phyloP scores from a whole-genome alignment of 2,888 invertebrate species.

The Eremobia ochroleuca region DNA sequence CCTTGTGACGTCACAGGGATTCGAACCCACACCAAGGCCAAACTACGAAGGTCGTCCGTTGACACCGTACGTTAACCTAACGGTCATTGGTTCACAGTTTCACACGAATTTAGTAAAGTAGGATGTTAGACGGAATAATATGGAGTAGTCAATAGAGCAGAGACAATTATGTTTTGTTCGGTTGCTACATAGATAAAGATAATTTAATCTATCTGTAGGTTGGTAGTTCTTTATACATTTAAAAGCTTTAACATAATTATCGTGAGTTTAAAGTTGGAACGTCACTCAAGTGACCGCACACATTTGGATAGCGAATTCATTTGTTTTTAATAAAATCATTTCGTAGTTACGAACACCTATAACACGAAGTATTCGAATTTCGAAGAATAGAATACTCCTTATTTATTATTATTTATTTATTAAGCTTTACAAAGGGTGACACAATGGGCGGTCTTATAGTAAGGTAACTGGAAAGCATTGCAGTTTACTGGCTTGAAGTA shows the following conservation, averaged over 20 bases:
- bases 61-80: constrained; percentile 61
- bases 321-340: background rate
- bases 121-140: constrained; percentile 10
- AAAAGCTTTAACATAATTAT: background rate
- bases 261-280: constrained; percentile 1
- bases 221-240: constrained; percentile 5
- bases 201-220: background rate
- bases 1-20: constrained; percentile 60
- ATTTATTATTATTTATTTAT: too few relatives aligned
- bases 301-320: background rate
- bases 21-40: constrained; percentile 67
- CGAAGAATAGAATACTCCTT: too few relatives aligned
- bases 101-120: constrained; percentile 36
- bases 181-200: constrained; percentile 1
- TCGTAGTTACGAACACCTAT: background rate
- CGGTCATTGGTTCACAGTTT: constrained; percentile 54
- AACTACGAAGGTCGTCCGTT: constrained; percentile 63
- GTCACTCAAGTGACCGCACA: background rate
- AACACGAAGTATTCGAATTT: constrained; percentile 18
- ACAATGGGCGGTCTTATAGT: too few relatives aligned
- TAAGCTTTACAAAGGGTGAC: too few relatives aligned
- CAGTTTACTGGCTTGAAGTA: background rate
- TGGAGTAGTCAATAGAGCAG: constrained; percentile 10
- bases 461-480: background rate
- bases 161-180: constrained; percentile 4